Evolutionary conservation across 2,113 vertebrate genomes (phyloP).

Genomic region (Campylomormyrus tamandua): DNA sequence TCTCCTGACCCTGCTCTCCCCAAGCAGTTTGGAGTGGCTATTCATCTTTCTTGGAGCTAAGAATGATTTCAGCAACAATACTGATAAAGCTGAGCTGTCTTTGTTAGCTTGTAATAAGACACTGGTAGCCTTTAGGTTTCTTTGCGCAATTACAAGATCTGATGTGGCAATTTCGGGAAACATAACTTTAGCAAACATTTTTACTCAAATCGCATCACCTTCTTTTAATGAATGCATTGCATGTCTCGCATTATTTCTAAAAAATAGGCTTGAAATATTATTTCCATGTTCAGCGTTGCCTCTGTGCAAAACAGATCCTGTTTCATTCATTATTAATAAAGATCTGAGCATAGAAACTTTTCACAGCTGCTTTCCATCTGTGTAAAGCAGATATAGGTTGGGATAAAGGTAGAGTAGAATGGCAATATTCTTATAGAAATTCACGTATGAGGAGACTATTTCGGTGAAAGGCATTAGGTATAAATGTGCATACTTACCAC

Average conservation of each 20-base stretch:
- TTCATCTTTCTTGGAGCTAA: background rate
- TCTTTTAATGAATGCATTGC: background rate
- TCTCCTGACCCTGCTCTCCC: background rate
- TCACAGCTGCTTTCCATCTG: background rate
- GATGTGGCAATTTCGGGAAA: background rate
- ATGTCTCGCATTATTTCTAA: background rate
- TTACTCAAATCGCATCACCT: background rate
- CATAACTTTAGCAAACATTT: background rate
- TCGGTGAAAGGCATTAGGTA: background rate
- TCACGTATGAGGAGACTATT: background rate
- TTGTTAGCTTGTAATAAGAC: background rate
- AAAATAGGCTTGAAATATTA: background rate
- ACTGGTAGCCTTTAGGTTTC: background rate
- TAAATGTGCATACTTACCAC: background rate
- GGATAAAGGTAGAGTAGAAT: background rate
- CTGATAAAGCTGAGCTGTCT: background rate
- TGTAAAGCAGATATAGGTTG: background rate
- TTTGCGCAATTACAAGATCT: background rate
- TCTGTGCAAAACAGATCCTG: background rate
- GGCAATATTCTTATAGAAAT: background rate
- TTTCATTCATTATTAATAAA: conserved; percentile 7
- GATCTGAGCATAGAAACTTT: background rate
- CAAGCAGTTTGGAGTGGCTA: background rate
- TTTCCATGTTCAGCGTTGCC: background rate
- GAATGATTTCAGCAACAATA: background rate